phyloP scores from a whole-genome alignment of 2,797 vertebrate genomes.

The Acanthiza pusilla region DNA sequence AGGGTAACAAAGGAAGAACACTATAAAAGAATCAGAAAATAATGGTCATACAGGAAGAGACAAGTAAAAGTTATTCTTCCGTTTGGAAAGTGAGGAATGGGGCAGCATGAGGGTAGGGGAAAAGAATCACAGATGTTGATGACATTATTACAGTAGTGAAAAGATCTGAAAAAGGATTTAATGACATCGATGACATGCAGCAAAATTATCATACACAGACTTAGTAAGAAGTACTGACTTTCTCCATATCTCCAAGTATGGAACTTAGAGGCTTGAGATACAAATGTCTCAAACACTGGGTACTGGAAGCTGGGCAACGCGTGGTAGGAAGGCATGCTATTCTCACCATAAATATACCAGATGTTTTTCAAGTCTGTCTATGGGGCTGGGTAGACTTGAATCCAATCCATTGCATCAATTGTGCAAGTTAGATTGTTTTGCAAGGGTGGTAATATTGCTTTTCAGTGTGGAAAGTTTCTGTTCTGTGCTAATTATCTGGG shows the following conservation, averaged over 20 bases:
- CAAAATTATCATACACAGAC: not conserved
- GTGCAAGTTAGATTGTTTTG: not conserved
- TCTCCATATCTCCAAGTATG: not conserved
- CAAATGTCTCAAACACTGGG: accelerated
- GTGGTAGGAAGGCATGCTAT: not conserved
- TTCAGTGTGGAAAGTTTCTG: not conserved
- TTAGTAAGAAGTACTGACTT: not conserved
- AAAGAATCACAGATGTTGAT: not conserved
- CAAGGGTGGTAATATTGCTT: not conserved
- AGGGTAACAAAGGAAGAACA: not conserved
- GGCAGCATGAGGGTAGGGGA: not conserved
- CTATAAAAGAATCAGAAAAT: not conserved
- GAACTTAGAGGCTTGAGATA: not conserved
- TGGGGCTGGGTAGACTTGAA: not conserved
- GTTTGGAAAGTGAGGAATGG: not conserved
- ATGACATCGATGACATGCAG: not conserved
- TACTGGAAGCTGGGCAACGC: not conserved
- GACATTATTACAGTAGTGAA: not conserved
- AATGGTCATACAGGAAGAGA: not conserved
- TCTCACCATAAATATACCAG: not conserved
- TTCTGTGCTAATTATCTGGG: not conserved
- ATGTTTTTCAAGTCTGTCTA: not conserved
- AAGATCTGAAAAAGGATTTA: not conserved
- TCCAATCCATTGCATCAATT: not conserved
- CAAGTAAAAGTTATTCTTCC: not conserved